Percentiles rank a stretch among this genome's conserved stretches.
phyloP scores from a whole-genome alignment of 2,113 vertebrate species.

The Gymnorhina tibicen region DNA sequence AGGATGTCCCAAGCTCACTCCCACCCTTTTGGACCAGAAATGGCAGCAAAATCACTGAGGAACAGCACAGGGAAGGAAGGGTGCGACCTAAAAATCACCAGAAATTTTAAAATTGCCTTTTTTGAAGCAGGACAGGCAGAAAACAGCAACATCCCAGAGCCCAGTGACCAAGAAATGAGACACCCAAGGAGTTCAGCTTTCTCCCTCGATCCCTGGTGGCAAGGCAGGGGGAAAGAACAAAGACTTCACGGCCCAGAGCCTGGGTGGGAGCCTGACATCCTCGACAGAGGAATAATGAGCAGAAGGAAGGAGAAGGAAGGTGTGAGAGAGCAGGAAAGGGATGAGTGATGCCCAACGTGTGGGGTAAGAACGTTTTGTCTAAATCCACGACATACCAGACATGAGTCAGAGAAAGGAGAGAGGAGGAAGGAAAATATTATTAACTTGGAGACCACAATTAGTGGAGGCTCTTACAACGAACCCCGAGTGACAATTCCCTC shows the following conservation, averaged over 20 bases:
- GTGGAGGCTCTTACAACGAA: neutral
- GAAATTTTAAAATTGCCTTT: neutral
- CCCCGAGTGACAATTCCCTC: neutral
- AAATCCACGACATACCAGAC: neutral
- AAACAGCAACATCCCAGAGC: neutral
- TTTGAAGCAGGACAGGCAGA: neutral
- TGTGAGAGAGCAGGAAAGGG: neutral
- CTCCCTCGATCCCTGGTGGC: neutral
- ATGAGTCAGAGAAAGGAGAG: neutral
- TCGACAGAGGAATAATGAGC: neutral
- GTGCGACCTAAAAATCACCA: neutral
- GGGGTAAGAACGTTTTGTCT: neutral
- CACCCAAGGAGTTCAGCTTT: neutral
- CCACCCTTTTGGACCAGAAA: neutral
- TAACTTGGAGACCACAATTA: neutral
- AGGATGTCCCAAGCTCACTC: neutral
- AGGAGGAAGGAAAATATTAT: neutral
- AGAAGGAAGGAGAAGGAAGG: neutral
- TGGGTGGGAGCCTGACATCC: neutral
- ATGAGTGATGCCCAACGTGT: neutral
- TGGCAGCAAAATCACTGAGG: neutral
- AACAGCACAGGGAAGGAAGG: neutral
- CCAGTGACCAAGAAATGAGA: neutral
- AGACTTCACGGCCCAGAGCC: fast-evolving
- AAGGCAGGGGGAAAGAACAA: neutral